Evolutionary conservation across 2,888 invertebrate genomes (phyloP).

Genomic region (Cantharis nigra): DNA sequence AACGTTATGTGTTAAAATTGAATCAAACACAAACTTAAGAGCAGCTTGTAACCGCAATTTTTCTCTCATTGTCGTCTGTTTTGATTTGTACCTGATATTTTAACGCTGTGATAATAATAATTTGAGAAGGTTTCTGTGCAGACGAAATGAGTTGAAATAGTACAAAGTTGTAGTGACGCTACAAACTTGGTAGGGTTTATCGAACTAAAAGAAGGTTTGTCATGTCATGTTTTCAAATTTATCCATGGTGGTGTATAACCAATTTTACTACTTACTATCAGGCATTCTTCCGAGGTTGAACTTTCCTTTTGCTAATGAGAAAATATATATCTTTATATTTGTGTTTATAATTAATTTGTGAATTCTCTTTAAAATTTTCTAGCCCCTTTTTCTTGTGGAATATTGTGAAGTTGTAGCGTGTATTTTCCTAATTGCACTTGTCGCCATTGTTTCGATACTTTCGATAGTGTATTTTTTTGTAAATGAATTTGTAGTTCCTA

Average conservation of each 20-base stretch:
- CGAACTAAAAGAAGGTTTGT: background rate
- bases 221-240: background rate
- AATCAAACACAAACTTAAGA: background rate
- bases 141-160: background rate
- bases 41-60: constrained; percentile 3
- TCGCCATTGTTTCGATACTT: background rate
- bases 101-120: constrained; percentile 16
- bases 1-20: background rate
- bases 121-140: background rate
- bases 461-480: background rate
- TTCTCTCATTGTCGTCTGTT: background rate
- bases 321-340: background rate
- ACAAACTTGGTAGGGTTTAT: background rate
- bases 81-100: constrained; percentile 10
- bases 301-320: no score
- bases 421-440: background rate
- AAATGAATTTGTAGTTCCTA: background rate
- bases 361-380: background rate
- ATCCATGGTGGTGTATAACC: background rate
- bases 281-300: background rate
- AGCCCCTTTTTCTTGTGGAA: background rate
- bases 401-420: background rate
- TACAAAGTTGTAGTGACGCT: background rate
- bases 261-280: background rate
- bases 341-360: background rate